phyloP scores from a whole-genome alignment of 2,113 vertebrate genomes.

The Haemorhous mexicanus region DNA sequence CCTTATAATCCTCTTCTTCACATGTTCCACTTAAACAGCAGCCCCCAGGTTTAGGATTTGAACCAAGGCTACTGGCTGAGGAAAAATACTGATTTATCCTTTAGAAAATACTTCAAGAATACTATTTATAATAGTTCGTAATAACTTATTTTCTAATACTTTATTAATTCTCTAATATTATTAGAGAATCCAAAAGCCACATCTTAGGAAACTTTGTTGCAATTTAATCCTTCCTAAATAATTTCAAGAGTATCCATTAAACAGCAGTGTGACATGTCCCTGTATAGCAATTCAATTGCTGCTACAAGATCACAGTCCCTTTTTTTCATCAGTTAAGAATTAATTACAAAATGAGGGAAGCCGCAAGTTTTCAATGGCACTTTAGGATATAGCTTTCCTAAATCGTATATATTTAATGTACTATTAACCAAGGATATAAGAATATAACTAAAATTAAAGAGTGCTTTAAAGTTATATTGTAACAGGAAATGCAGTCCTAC shows the following conservation, averaged over 20 bases:
- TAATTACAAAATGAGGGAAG: slow-evolving; percentile 32
- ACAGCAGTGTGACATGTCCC: not conserved
- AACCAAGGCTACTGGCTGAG: not conserved
- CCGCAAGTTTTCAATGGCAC: slow-evolving; percentile 40
- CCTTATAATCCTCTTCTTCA: not conserved
- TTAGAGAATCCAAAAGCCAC: slow-evolving; percentile 10
- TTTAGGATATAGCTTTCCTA: slow-evolving; percentile 26
- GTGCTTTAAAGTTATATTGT: slow-evolving; percentile 13
- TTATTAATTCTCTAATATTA: not conserved
- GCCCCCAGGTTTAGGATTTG: not conserved
- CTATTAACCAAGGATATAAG: slow-evolving; percentile 13
- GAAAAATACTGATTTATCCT: not conserved
- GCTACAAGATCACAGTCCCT: not conserved
- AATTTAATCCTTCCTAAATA: slow-evolving; percentile 24
- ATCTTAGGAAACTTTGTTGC: not conserved
- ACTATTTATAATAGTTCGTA: not conserved
- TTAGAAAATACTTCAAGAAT: slow-evolving; percentile 1
- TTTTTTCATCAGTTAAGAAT: slow-evolving; percentile 24
- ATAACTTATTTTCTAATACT: slow-evolving; percentile 17
- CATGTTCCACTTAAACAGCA: not conserved
- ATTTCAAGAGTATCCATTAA: not conserved
- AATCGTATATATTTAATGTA: slow-evolving; percentile 41
- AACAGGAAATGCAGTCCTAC: not conserved
- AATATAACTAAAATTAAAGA: slow-evolving; percentile 10
- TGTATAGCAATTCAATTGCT: slow-evolving; percentile 8